Evolutionary conservation across 2,113 vertebrate genomes (phyloP).

Genomic region (Myodes glareolus): DNA sequence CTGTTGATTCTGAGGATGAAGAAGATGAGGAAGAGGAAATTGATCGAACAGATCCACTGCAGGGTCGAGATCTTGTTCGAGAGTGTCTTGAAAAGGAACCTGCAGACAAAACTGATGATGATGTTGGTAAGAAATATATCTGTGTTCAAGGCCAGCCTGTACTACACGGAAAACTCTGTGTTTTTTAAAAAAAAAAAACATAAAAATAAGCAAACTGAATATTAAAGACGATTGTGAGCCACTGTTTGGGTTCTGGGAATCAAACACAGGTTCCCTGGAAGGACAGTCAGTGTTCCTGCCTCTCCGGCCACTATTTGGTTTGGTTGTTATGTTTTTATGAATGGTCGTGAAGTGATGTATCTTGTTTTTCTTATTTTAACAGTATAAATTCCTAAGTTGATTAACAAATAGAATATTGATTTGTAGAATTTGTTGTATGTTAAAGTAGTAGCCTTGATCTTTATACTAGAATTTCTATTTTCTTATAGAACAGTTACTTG

Average conservation of each 20-base stretch:
- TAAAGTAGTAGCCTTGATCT: slow-evolving; percentile 38
- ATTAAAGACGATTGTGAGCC: neutral
- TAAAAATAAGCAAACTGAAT: too few relatives aligned
- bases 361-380: neutral
- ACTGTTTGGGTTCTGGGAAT: neutral
- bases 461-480: slow-evolving; percentile 62
- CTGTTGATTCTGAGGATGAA: slow-evolving; percentile 98
- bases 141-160: neutral
- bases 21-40: slow-evolving; percentile 98
- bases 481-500: slow-evolving; percentile 93
- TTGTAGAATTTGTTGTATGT: slow-evolving; percentile 2
- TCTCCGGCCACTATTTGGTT: neutral
- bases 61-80: slow-evolving; percentile 94
- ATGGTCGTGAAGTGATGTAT: neutral
- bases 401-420: slow-evolving; percentile 1
- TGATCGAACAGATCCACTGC: slow-evolving; percentile 93
- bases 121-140: slow-evolving; percentile 90
- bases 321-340: neutral
- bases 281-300: neutral
- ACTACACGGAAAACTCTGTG: neutral
- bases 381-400: slow-evolving; percentile 6
- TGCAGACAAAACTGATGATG: slow-evolving; percentile 95
- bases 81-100: slow-evolving; percentile 99
- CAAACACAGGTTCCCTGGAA: neutral
- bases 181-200: too few relatives aligned